phyloP scores from a whole-genome alignment of 2,888 invertebrate species.

The Phania funesta region DNA sequence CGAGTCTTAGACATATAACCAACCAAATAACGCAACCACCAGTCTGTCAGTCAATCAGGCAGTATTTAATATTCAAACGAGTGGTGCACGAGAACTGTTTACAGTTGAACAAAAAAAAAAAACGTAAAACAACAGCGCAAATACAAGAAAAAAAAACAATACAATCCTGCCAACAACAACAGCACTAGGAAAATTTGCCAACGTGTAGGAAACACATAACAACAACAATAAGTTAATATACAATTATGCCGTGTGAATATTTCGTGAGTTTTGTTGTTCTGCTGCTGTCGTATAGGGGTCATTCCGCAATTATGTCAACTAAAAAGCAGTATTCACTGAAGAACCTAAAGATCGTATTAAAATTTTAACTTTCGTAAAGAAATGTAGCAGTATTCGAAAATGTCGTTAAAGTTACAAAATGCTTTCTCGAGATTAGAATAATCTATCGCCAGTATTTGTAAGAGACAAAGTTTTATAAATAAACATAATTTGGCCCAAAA shows the following conservation, averaged over 20 bases:
- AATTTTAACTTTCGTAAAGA: too few relatives aligned
- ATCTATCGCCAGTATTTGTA: too few relatives aligned
- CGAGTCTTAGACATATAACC: constrained; percentile 38
- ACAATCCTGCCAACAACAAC: not conserved
- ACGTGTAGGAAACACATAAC: not conserved
- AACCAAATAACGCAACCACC: constrained; percentile 29
- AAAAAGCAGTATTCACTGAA: not conserved
- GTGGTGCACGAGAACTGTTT: constrained; percentile 48
- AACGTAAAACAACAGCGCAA: not conserved
- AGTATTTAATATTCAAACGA: constrained; percentile 46
- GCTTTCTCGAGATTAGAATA: too few relatives aligned
- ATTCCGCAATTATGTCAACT: not conserved
- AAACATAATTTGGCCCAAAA: too few relatives aligned
- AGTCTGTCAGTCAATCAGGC: constrained; percentile 16
- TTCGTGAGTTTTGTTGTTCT: not conserved
- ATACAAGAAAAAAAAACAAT: not conserved
- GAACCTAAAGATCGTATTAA: not conserved
- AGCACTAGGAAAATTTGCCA: not conserved
- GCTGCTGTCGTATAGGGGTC: not conserved
- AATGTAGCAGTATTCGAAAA: too few relatives aligned
- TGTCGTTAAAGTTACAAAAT: too few relatives aligned
- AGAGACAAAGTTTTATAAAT: too few relatives aligned
- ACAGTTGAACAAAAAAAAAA: constrained; percentile 12
- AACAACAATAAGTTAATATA: not conserved
- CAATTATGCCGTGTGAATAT: constrained; percentile 2